A percentile compares a stretch with the other conserved stretches of the same genome.
phyloP scores from a whole-genome alignment of 1,140 invertebrate genomes.

The Drosophila baimaii region DNA sequence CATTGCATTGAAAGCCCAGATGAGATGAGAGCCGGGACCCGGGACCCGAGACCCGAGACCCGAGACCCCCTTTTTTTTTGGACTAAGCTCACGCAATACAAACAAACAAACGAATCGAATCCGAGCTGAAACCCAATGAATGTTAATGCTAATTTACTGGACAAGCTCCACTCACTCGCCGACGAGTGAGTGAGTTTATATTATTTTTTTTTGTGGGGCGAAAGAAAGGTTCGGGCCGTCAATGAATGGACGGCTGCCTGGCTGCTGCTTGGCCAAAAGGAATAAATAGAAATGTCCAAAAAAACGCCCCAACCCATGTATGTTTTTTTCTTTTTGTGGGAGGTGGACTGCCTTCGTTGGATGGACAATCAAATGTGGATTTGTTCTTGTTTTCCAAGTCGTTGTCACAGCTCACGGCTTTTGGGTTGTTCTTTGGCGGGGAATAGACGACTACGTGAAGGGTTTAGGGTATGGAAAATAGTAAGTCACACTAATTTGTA shows the following conservation, averaged over 20 bases:
- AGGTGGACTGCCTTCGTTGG: constrained; percentile 15
- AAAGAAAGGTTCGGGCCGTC: constrained; percentile 33
- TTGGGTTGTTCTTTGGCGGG: not conserved
- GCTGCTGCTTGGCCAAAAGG: constrained; percentile 11
- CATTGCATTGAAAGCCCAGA: constrained; percentile 37
- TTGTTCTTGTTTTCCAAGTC: constrained; percentile 23
- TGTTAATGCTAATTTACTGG: constrained; percentile 80
- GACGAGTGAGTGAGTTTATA: constrained; percentile 17
- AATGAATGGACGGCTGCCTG: constrained; percentile 53
- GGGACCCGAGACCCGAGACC: not conserved
- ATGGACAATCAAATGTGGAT: constrained; percentile 25
- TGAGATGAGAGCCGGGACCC: not conserved
- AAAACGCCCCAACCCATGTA: not conserved
- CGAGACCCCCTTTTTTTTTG: constrained; percentile 10
- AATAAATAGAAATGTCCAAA: constrained; percentile 58
- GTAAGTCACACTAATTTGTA: not conserved
- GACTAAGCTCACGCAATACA: constrained; percentile 54
- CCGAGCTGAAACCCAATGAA: constrained; percentile 37
- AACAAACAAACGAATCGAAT: constrained; percentile 39
- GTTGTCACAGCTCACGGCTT: constrained; percentile 5
- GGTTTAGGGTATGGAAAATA: not conserved
- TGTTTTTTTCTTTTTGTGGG: constrained; percentile 23
- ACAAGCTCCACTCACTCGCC: constrained; percentile 51
- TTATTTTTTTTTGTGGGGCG: constrained; percentile 1
- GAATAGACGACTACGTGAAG: not conserved